Base-by-base conservation (phyloP, 2,797 vertebrate genomes). In the Lagocephalus sceleratus region DNA sequence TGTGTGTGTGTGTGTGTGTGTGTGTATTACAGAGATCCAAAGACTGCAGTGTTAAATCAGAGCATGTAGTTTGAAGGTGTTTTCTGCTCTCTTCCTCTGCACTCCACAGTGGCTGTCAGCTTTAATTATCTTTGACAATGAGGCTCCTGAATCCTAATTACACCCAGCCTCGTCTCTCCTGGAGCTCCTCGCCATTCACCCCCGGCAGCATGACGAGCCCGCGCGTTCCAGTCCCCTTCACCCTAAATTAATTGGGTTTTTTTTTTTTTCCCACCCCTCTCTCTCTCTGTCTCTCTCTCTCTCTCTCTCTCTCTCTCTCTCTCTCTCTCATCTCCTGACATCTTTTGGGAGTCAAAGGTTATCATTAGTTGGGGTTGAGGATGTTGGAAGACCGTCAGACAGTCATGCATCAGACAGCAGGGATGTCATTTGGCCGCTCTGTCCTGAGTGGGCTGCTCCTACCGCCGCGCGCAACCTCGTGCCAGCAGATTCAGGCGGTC, bases 71-170 rank as follows among this genome's bases (percentile, higher is more conserved):
- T 73, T 82, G 69, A 81, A 73, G 80, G 70, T 68, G 73, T 80
- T 74, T 81, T 71, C 64, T 60, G 64, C 75, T 73, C 73, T 62
- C 73, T 76, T 73, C 73, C 62, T 83, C 71, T 84, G 72, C 68
- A 20, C 73, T 85, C 79, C 72, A 68, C 82, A 67, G 85, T 80
- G 62, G 79, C 84, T 88, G 87, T 87, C 85, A 87, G 66, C 73
- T 78, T 81, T 81, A 85, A 89, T 90, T 88, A 89, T 81, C 74
- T 81, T 68, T 84, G 74, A 87, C 79, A 85, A 86, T 77, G 76
- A 71, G 69, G 74, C 68, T 71, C 71, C 72, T 79, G 73, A 80
- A 87, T 86, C 83, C 83, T 88, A 88, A 90, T 90, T 89, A 88
- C 68, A 63, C 64, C 0, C 54, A 69, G 78, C 68, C 81, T 82